Conservation (phyloP, 2,888 invertebrate species). For the Drosophila emarginata region DNA sequence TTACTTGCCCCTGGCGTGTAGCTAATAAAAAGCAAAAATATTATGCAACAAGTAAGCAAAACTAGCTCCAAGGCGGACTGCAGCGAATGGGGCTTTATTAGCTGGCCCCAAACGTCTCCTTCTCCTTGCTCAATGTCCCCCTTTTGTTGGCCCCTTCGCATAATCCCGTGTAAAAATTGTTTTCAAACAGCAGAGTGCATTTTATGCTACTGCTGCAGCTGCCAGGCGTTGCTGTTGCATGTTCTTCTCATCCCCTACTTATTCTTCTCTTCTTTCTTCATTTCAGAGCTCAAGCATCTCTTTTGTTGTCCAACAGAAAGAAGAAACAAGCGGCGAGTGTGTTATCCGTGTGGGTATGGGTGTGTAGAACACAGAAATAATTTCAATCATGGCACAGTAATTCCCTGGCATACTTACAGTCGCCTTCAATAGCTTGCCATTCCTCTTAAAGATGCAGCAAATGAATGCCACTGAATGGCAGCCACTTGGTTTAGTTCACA, state of each 20-base stretch:
- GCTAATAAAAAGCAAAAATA: conserved; percentile 71
- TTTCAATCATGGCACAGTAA: conserved; percentile 71
- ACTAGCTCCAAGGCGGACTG: conserved; percentile 46
- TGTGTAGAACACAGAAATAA: conserved; percentile 60
- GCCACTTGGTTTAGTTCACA: conserved; percentile 26
- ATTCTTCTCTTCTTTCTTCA: background rate
- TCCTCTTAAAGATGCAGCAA: conserved; percentile 8
- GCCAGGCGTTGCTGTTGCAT: conserved; percentile 26
- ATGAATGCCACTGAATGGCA: background rate
- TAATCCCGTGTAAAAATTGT: conserved; percentile 70
- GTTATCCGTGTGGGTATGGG: background rate
- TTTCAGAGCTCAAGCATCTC: conserved; percentile 13
- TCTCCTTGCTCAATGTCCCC: background rate
- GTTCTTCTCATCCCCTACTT: background rate
- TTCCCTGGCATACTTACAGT: conserved; percentile 44
- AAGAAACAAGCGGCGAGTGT: conserved; percentile 17
- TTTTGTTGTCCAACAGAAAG: conserved; percentile 39
- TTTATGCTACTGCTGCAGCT: conserved; percentile 36
- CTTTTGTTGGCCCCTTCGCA: conserved; percentile 27
- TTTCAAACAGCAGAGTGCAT: conserved; percentile 61
- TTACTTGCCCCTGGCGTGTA: conserved; percentile 33
- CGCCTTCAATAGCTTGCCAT: conserved; percentile 25
- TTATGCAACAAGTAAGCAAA: conserved; percentile 71
- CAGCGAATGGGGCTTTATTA: conserved; percentile 66
- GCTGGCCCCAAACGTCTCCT: conserved; percentile 43